Base-by-base conservation (phyloP, 53 echinoderm and acorn worm genomes). In the Echinometra lucunter region DNA sequence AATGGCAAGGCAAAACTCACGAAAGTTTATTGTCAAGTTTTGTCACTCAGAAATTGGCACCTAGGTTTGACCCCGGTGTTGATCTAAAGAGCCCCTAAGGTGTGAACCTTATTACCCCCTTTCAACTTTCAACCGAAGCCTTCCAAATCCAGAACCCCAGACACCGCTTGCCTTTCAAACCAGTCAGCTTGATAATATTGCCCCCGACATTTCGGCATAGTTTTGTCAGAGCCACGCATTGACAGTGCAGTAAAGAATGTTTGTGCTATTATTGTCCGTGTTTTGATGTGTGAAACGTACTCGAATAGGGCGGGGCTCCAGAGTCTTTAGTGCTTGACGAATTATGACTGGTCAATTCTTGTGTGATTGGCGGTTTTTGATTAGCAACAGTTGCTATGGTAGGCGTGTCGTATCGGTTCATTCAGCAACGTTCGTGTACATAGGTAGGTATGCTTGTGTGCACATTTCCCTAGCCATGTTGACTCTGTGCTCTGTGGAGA, bases 31-130 rank as follows among this genome's bases (percentile, higher is more conserved):
- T 66, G 90, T 90, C 90, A 66, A 66, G 38, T 90, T 58, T 57
- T 88, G 88, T 88, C 88, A 88, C 88, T 88, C 88, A 88, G 66
- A 57, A 88, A 35, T 58, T 60, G 90, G 90, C 90, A 90, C 90
- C 90, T 63, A 60, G 63, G 35, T 90, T 40, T 90, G 90, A 90
- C 90, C 90, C 90, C 66, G 90, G 66, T 90, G 58, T 90, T 90
- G 90, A 90, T 90, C 90, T 90, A 88, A 88, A 88, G 88, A 88
- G 88, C 88, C 88, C 88, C 88, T 88, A 88, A 88, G 88, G 88
- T 88, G 88, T 56, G 88, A 88, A 88, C 88, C 88, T 88, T 28
- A 88, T 88, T 88, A 88, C 88, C 88, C 88, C 88, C 88, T 88
- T n/a, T 88, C 88, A 88, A 88, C 88, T 88, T 56, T 88, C 88